A percentile compares a stretch with the other conserved stretches of the same genome.
Conservation (phyloP, 92 coral and sea anemone genomes). For the Phymanthus crucifer region DNA sequence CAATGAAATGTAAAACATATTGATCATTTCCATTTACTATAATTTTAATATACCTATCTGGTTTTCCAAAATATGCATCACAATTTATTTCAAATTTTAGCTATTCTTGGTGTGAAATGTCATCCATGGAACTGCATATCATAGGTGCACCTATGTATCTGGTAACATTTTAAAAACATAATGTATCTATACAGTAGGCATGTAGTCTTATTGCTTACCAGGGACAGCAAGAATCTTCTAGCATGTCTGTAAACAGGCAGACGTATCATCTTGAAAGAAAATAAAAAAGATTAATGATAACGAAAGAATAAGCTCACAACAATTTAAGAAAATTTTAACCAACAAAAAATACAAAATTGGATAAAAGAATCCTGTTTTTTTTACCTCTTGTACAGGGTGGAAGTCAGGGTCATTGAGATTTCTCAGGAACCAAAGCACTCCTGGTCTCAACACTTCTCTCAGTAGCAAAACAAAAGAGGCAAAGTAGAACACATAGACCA, state of each 20-base stretch:
- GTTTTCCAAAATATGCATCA: too few relatives aligned
- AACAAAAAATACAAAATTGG: not conserved
- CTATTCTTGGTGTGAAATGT: too few relatives aligned
- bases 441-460: conserved; percentile 94
- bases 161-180: not conserved
- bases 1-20: too few relatives aligned
- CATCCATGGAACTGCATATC: too few relatives aligned
- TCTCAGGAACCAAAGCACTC: conserved; percentile 97
- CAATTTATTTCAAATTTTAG: too few relatives aligned
- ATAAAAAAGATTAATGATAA: not conserved
- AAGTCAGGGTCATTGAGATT: conserved; percentile 97
- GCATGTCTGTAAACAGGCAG: conserved; percentile 93
- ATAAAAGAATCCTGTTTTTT: not conserved
- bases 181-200: too few relatives aligned
- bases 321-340: not conserved
- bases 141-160: not conserved
- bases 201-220: conserved; percentile 78
- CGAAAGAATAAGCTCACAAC: not conserved
- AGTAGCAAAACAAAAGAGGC: conserved; percentile 90
- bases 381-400: conserved; percentile 98
- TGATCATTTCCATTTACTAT: too few relatives aligned
- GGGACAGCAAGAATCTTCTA: conserved; percentile 83
- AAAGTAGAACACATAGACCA: conserved; percentile 99
- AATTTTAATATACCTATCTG: too few relatives aligned
- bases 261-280: conserved; percentile 77